Conservation (phyloP, 2,888 invertebrate genomes). For the Laothoe populi region DNA sequence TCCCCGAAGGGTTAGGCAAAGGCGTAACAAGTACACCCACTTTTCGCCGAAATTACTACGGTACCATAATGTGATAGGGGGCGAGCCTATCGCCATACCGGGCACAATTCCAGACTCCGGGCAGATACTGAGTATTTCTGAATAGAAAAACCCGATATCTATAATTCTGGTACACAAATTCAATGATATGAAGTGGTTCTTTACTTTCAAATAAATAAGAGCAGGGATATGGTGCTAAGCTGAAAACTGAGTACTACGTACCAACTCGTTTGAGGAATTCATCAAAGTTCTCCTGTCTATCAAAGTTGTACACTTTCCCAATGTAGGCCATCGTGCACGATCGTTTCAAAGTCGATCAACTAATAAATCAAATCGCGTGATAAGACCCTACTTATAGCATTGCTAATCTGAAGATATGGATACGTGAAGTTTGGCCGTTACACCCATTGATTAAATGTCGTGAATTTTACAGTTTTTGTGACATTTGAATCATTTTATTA, state of each 20-base stretch:
- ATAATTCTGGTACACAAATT: too few species aligned
- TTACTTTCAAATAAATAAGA: too few species aligned
- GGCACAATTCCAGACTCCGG: too few species aligned
- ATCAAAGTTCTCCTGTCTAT: slow-evolving; percentile 48
- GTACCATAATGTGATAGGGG: too few species aligned
- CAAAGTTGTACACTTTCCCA: slow-evolving; percentile 48
- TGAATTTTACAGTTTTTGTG: background rate
- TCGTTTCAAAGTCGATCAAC: background rate
- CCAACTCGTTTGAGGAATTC: slow-evolving; percentile 45
- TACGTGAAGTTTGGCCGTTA: background rate
- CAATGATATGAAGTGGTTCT: too few species aligned
- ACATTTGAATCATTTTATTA: background rate
- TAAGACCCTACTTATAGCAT: slow-evolving; percentile 16
- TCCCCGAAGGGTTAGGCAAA: too few species aligned
- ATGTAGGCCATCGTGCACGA: slow-evolving; percentile 39
- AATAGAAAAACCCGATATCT: too few species aligned
- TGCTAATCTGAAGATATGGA: slow-evolving; percentile 23
- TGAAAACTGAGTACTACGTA: slow-evolving; percentile 36
- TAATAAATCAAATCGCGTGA: slow-evolving; percentile 25
- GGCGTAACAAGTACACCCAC: too few species aligned
- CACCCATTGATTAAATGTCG: background rate
- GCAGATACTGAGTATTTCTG: too few species aligned
- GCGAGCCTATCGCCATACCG: too few species aligned
- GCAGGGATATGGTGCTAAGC: too few species aligned
- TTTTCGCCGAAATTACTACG: too few species aligned